phyloP scores from a whole-genome alignment of 2,888 invertebrate species.

The Eupithecia vulgata region DNA sequence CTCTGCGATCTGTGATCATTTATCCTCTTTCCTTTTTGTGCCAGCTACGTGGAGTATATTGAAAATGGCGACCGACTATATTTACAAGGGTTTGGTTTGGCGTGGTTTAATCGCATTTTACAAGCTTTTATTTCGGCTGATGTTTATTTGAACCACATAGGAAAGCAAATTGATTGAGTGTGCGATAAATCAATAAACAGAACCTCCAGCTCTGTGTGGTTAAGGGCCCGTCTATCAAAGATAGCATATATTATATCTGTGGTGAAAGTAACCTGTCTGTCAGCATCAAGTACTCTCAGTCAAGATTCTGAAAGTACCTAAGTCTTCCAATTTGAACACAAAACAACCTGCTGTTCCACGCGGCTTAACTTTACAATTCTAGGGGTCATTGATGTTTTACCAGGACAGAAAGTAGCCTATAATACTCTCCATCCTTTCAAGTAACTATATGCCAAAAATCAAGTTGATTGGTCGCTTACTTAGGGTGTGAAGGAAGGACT shows the following conservation, averaged over 20 bases:
- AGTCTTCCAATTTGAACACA: no score
- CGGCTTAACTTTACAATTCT: no score
- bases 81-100: constrained; percentile 16
- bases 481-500: no score
- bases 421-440: no score
- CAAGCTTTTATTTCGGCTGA: background rate
- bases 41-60: constrained; percentile 33
- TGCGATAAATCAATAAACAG: background rate
- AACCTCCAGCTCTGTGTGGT: background rate
- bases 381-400: no score
- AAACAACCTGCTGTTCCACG: no score
- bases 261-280: background rate
- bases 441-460: no score
- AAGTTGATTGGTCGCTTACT: no score
- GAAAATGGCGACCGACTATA: constrained; percentile 36
- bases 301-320: no score
- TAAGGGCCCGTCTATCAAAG: background rate
- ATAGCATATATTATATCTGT: no score
- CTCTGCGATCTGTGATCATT: constrained; percentile 27
- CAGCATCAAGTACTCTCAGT: background rate
- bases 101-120: background rate
- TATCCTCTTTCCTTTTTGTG: constrained; percentile 34
- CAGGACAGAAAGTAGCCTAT: no score
- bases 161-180: background rate
- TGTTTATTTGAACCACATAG: constrained; percentile 5